Evolutionary conservation across 2,888 invertebrate genomes (phyloP).

Genomic region (Nomada ferruginata): DNA sequence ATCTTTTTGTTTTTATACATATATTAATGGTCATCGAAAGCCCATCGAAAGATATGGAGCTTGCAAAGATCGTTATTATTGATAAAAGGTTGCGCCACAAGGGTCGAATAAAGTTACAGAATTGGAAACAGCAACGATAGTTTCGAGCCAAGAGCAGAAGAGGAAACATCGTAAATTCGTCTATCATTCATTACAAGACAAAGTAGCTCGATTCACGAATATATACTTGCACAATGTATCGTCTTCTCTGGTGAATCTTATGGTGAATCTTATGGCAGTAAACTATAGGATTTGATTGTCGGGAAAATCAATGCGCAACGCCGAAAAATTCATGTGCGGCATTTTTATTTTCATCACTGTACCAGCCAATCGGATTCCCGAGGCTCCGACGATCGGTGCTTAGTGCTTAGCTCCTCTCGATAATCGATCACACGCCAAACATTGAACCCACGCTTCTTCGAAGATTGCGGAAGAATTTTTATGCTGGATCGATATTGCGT

Average conservation of each 20-base stretch:
- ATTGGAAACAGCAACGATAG: slow-evolving; percentile 39
- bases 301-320: slow-evolving; percentile 34
- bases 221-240: neutral
- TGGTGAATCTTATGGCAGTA: slow-evolving; percentile 35
- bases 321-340: slow-evolving; percentile 20
- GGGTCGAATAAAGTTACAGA: slow-evolving; percentile 54
- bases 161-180: neutral
- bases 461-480: neutral
- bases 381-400: slow-evolving; percentile 3
- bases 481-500: neutral
- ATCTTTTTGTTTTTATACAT: neutral
- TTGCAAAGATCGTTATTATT: slow-evolving; percentile 52
- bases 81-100: slow-evolving; percentile 46
- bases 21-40: neutral
- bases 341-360: slow-evolving; percentile 36
- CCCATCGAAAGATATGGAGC: neutral
- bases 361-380: slow-evolving; percentile 20
- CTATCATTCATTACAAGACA: slow-evolving; percentile 19
- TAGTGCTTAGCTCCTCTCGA: too few relatives aligned
- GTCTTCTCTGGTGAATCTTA: slow-evolving; percentile 8
- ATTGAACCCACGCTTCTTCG: neutral
- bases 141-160: slow-evolving; percentile 25
- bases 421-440: too few relatives aligned
- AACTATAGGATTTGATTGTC: slow-evolving; percentile 61
- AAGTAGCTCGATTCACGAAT: neutral